Base-by-base conservation (phyloP, 2,888 invertebrate genomes). In the Anoplius nigerrimus region DNA sequence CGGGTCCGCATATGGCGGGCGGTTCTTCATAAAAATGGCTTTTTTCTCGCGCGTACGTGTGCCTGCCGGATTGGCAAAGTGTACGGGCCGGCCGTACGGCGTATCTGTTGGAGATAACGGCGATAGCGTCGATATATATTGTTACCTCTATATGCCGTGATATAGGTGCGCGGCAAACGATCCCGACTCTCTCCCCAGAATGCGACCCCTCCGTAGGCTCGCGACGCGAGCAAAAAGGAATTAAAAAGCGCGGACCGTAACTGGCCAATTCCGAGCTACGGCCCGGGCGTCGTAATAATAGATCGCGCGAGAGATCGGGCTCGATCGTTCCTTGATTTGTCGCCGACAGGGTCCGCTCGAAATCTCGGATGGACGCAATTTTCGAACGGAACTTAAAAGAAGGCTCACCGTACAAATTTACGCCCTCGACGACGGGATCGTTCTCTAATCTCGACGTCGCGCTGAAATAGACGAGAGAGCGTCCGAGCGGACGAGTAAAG, bases 11-110 rank as follows among this genome's bases (percentile, higher is more conserved):
- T 72, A 66, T 66, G 66, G 70, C 69, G 76, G 83, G 82, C 80
- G n/a, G 84, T 84, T 85, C 83, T 86, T 87, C 88, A 84, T 87
- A 87, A 87, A 88, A 88, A 87, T 87, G 81, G 84, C 84, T 80
- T 85, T 83, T 85, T 86, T 71, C 58, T 62, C 58, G 61, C 81
- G 78, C 81, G 48, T 48, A 11, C 13, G 79, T 80, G 79, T 78
- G 78, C 77, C 81, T 74, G 71, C n/a, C n/a, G n/a, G n/a, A n/a
- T n/a, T 76, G 75, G 70, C 72, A 66, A 77, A 71, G 78, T 75
- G 69, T 77, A 76, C 72, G 76, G 72, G 74, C 48, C 48, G 48
- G 42, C 18, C 57, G 53, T 58, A 66, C 74, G 72, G 74, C 77
- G 68, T 77, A 77, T 77, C 77, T 77, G 71, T 75, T 70, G 62